Evolutionary conservation across 2,113 vertebrate genomes (phyloP), one percentile per base, ranked within the genome.

Genomic region (Struthidea cinerea): DNA sequence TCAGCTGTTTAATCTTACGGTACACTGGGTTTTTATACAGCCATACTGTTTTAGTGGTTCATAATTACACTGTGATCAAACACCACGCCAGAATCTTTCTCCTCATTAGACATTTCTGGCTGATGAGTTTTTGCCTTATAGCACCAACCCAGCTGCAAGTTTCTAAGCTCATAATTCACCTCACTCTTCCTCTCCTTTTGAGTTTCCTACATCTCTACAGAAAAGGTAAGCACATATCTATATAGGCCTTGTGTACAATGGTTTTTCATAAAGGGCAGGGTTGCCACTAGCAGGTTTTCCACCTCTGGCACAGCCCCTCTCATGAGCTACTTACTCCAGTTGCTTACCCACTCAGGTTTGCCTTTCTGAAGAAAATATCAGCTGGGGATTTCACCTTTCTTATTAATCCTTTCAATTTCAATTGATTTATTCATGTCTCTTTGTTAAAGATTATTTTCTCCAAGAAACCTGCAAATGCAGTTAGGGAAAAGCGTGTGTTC

Each of bases 21-120:
- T 37, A 57, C 89, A 46, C 81, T 94, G 81, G 42, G 27, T 10
- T 90, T 93, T 92, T 39, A 81, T 18, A 53, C 33, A 89, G 68
- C 63, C 22, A 37, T 41, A 65, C n/a, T 53, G 17, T 9, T 86
- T 87, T 33, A 90, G 61, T n/a, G 37, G 21, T 44, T 83, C 86
- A 73, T 93, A 85, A 71, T 85, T 79, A 64, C 71, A 27, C 52
- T 63, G 39, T 32, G 28, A 75, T 50, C 78, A 92, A 92, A 73
- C 49, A 56, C 24, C 63, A 73, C 1, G 0, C 16, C 49, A 76
- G 56, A 68, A 39, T 46, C 44, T 75, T 69, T 88, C 93, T 76
- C 49, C 79, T 83, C 76, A 37, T 92, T 88, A 92, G 71, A n/a
- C 44, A 6, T 69, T 52, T 63, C 75, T 35, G 27, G 41, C 49